These are phyloP conservation scores for Hylaeus volcanicus DNA, from an alignment of 1,140 invertebrate species.

Conservation along the genomic window DNA sequence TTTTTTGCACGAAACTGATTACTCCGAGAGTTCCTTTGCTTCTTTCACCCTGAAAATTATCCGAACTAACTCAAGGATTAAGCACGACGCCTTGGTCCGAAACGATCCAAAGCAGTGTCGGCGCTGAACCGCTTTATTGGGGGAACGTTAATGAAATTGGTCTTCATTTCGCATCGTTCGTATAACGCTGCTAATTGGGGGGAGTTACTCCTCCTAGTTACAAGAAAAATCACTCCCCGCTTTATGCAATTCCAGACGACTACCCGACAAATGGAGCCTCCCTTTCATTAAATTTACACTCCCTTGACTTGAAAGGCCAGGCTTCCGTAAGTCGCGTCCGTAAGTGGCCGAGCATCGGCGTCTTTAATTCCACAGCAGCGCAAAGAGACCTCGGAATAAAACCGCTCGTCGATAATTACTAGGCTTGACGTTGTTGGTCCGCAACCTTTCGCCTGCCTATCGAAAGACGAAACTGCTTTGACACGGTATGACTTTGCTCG, in stretches of 20 bases:
- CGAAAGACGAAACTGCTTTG: constrained; percentile 38
- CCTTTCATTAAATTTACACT: constrained; percentile 47
- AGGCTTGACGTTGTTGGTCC: background rate
- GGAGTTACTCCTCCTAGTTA: background rate
- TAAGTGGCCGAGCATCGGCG: constrained; percentile 32
- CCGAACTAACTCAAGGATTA: background rate
- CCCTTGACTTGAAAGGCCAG: constrained; percentile 4
- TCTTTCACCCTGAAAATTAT: too few species aligned
- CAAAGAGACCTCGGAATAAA: constrained; percentile 29
- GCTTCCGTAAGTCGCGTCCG: background rate
- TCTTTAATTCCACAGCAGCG: constrained; percentile 24
- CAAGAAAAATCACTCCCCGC: constrained; percentile 21
- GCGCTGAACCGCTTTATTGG: background rate
- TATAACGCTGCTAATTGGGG: background rate
- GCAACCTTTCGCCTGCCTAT: background rate
- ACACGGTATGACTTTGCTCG: background rate
- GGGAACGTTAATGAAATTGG: background rate
- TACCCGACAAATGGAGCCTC: constrained; percentile 19
- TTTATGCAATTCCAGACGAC: constrained; percentile 16
- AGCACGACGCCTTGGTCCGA: too few species aligned
- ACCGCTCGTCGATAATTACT: constrained; percentile 40
- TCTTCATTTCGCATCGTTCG: background rate
- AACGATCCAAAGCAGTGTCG: background rate
- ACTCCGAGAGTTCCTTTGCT: background rate
- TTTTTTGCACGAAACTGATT: background rate